Evolutionary conservation across 2,888 invertebrate genomes (phyloP).

Genomic region (Diarsia rubi): DNA sequence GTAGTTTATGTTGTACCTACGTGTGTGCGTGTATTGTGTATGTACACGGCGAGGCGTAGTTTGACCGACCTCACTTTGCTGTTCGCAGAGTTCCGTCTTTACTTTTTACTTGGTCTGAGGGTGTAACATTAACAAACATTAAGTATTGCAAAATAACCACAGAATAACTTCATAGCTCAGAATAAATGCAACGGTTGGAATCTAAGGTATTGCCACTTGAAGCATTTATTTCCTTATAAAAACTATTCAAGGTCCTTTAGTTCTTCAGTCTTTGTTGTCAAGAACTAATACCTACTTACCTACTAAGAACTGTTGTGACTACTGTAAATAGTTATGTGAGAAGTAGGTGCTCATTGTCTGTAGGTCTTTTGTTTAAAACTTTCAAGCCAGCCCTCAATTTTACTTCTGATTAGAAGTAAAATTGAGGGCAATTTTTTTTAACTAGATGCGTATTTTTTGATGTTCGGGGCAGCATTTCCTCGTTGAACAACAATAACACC

Average conservation of each 20-base stretch:
- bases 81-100: too few relatives aligned
- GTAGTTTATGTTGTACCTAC: too few relatives aligned
- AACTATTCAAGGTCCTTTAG: constrained; percentile 40
- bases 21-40: too few relatives aligned
- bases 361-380: not conserved
- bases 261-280: constrained; percentile 40
- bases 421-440: not conserved
- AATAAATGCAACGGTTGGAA: constrained; percentile 9
- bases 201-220: constrained; percentile 4
- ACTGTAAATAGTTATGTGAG: constrained; percentile 5
- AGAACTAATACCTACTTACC: constrained; percentile 2
- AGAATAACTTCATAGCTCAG: not conserved
- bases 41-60: too few relatives aligned
- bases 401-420: not conserved
- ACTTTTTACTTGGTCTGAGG: too few relatives aligned
- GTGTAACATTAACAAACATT: too few relatives aligned
- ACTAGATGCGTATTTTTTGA: not conserved
- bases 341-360: not conserved
- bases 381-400: not conserved
- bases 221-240: constrained; percentile 47
- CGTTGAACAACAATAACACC: not conserved
- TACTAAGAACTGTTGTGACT: constrained; percentile 3
- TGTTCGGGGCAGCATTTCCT: not conserved
- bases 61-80: too few relatives aligned
- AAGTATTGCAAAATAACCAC: not conserved